Evolutionary conservation across 1,140 invertebrate species (phyloP).

Genomic region (Coboldia fuscipes): DNA sequence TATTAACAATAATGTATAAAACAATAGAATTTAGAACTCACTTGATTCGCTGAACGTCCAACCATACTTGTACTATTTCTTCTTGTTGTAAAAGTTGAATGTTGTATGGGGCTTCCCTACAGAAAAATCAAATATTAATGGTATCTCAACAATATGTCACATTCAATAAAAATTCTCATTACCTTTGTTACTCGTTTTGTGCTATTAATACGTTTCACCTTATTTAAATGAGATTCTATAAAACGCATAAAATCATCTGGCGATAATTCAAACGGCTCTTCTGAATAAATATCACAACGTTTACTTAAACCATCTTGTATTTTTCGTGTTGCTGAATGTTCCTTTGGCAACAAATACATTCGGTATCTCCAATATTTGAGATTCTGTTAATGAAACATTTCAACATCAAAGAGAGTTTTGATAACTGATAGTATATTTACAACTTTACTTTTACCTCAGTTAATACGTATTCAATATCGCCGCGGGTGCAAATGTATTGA

Average conservation of each 20-base stretch:
- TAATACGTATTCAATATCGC: slow-evolving; percentile 72
- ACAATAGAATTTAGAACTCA: no score
- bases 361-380: slow-evolving; percentile 91
- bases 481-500: slow-evolving; percentile 84
- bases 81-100: no score
- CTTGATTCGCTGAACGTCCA: no score
- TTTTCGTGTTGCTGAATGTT: slow-evolving; percentile 44
- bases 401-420: slow-evolving; percentile 3
- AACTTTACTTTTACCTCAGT: no score
- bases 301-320: slow-evolving; percentile 43
- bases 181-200: no score
- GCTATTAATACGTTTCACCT: slow-evolving; percentile 48
- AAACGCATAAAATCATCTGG: slow-evolving; percentile 64
- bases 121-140: no score
- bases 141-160: no score
- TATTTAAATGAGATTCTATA: slow-evolving; percentile 73
- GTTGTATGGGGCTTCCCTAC: no score
- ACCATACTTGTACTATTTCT: no score
- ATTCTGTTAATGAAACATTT: slow-evolving; percentile 25
- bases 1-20: no score
- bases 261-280: slow-evolving; percentile 37
- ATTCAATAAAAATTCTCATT: no score
- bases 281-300: slow-evolving; percentile 62
- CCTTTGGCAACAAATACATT: slow-evolving; percentile 63
- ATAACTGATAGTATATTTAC: slow-evolving; percentile 5